Evolutionary conservation across 64 coral and sea anemone species (phyloP).

Genomic region (Montipora capricornis): DNA sequence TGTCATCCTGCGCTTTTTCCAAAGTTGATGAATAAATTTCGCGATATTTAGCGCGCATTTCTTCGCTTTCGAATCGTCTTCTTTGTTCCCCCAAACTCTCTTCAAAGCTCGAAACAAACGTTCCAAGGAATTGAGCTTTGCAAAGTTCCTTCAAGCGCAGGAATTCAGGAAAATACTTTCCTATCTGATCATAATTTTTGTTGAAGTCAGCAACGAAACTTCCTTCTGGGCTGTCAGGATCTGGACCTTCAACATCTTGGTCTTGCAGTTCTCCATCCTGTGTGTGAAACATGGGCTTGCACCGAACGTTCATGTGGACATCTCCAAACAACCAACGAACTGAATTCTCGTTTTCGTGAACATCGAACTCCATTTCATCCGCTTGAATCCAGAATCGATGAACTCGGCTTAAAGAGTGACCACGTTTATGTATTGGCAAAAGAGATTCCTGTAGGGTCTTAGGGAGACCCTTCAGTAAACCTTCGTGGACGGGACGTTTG

Average conservation of each 20-base stretch:
- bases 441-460: slow-evolving; percentile 7
- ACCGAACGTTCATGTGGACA: slow-evolving; percentile 46
- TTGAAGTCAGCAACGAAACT: slow-evolving; percentile 46
- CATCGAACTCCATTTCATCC: slow-evolving; percentile 48
- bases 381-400: slow-evolving; percentile 66
- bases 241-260: slow-evolving; percentile 40
- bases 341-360: slow-evolving; percentile 24
- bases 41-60: slow-evolving; percentile 39
- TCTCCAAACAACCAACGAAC: slow-evolving; percentile 51
- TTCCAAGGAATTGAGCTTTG: slow-evolving; percentile 51
- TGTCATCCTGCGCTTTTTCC: not conserved
- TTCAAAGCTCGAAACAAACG: slow-evolving; percentile 46
- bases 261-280: slow-evolving; percentile 54
- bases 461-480: slow-evolving; percentile 33
- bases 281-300: slow-evolving; percentile 64
- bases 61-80: slow-evolving; percentile 22
- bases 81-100: slow-evolving; percentile 20
- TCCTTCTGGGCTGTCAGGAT: slow-evolving; percentile 61
- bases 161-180: slow-evolving; percentile 66
- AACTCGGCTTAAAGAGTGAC: slow-evolving; percentile 14
- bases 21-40: slow-evolving; percentile 5
- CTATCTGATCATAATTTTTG: slow-evolving; percentile 56
- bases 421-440: slow-evolving; percentile 44
- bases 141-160: slow-evolving; percentile 72
- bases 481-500: slow-evolving; percentile 8